A percentile compares a stretch with the other conserved stretches of the same genome.
Evolutionary conservation across 2,888 invertebrate genomes (phyloP).

Genomic region (Amiota communis): DNA sequence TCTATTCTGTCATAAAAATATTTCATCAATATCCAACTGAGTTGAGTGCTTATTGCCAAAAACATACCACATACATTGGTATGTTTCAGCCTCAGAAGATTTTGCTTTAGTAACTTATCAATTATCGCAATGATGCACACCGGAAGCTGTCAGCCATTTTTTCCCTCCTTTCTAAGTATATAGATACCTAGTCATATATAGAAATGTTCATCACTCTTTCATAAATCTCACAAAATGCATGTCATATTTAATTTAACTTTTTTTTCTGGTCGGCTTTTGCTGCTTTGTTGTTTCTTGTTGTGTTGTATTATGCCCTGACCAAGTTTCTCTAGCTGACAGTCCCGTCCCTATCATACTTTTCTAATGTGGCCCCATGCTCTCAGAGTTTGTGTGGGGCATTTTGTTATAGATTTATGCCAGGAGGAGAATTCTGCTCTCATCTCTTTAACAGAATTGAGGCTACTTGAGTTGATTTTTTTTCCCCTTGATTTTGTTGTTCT

Average conservation of each 20-base stretch:
- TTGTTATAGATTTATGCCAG: slow-evolving; percentile 13
- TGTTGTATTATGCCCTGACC: slow-evolving; percentile 37
- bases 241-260: slow-evolving; percentile 58
- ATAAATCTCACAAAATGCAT: slow-evolving; percentile 62
- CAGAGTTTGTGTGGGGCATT: not conserved
- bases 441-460: not conserved
- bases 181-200: slow-evolving; percentile 25
- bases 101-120: slow-evolving; percentile 54
- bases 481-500: slow-evolving; percentile 38
- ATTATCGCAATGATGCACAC: slow-evolving; percentile 49
- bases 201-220: slow-evolving; percentile 30
- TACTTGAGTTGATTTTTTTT: slow-evolving; percentile 1
- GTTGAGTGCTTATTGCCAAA: slow-evolving; percentile 15
- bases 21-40: slow-evolving; percentile 42
- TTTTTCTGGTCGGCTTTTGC: not conserved
- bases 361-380: no score
- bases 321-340: not conserved
- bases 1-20: slow-evolving; percentile 50
- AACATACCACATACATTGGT: slow-evolving; percentile 30
- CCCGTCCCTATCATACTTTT: no score
- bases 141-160: slow-evolving; percentile 50
- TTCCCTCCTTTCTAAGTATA: slow-evolving; percentile 28
- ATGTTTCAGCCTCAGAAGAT: slow-evolving; percentile 19
- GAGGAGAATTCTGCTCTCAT: not conserved
- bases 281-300: slow-evolving; percentile 12